Evolutionary conservation across 2,797 vertebrate genomes (phyloP).

Genomic region (Megaceryle alcyon): DNA sequence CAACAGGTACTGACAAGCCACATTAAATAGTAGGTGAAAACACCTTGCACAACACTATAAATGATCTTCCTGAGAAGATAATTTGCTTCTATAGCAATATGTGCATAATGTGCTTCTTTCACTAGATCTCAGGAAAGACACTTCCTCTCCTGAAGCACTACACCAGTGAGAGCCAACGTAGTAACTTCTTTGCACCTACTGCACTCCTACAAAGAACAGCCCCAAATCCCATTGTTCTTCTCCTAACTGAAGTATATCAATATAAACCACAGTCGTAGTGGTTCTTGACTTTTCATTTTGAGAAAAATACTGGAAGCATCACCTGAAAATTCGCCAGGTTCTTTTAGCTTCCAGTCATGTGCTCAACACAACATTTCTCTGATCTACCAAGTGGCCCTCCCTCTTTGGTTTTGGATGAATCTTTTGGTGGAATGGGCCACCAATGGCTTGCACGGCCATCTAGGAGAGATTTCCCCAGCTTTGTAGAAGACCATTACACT

Average conservation of each 20-base stretch:
- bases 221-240: not conserved
- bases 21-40: not conserved
- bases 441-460: not conserved
- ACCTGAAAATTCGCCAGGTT: not conserved
- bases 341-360: not conserved
- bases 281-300: not conserved
- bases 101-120: not conserved
- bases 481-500: not conserved
- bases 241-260: not conserved
- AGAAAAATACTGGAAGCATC: not conserved
- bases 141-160: not conserved
- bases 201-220: not conserved
- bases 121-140: not conserved
- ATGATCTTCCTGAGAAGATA: not conserved
- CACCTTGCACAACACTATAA: conserved; percentile 10
- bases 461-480: not conserved
- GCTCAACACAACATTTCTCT: not conserved
- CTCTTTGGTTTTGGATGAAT: not conserved
- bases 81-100: not conserved
- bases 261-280: accelerated
- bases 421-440: not conserved
- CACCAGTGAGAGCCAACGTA: not conserved
- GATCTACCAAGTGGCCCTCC: no score
- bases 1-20: conserved; percentile 8
- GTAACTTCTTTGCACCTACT: not conserved